Percentiles rank a stretch among this genome's conserved stretches.
These are phyloP conservation scores for Macroramphosus scolopax DNA, from an alignment of 2,797 vertebrate species.

Conservation along the genomic window DNA sequence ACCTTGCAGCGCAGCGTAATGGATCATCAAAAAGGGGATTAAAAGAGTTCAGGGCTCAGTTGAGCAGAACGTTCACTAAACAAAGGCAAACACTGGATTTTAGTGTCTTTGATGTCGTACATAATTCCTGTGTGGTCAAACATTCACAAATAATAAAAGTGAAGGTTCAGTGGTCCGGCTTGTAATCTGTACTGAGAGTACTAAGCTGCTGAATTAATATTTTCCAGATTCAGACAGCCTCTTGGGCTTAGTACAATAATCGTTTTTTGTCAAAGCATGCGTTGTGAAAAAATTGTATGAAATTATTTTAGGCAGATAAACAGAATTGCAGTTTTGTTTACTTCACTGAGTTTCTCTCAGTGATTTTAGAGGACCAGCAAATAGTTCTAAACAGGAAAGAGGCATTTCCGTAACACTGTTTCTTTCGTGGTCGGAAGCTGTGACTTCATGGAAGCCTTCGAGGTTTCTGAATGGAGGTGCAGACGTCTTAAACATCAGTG, in stretches of 20 bases:
- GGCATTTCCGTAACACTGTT: too few relatives aligned
- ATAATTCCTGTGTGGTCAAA: slow-evolving; percentile 43
- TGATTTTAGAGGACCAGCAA: too few relatives aligned
- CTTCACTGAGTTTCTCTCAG: too few relatives aligned
- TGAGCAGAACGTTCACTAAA: slow-evolving; percentile 50
- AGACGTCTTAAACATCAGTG: slow-evolving; percentile 13
- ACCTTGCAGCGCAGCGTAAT: slow-evolving; percentile 31
- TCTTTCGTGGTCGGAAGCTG: too few relatives aligned
- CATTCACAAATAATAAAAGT: slow-evolving; percentile 24
- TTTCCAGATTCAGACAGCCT: slow-evolving; percentile 29
- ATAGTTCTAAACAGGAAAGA: too few relatives aligned
- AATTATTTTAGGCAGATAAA: too few relatives aligned
- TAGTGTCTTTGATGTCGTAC: slow-evolving; percentile 42
- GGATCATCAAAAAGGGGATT: slow-evolving; percentile 52
- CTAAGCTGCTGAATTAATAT: slow-evolving; percentile 30
- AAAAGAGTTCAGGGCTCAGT: slow-evolving; percentile 34
- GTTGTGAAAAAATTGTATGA: too few relatives aligned
- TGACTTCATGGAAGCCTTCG: slow-evolving; percentile 42
- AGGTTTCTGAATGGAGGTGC: slow-evolving; percentile 12
- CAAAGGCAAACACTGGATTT: slow-evolving; percentile 39
- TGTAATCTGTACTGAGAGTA: slow-evolving; percentile 15
- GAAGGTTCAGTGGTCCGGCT: slow-evolving; percentile 16
- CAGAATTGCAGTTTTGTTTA: too few relatives aligned
- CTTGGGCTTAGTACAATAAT: too few relatives aligned
- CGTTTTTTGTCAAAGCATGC: too few relatives aligned